Conservation (phyloP, 2,888 invertebrate species). For the Camptogramma bilineatum region DNA sequence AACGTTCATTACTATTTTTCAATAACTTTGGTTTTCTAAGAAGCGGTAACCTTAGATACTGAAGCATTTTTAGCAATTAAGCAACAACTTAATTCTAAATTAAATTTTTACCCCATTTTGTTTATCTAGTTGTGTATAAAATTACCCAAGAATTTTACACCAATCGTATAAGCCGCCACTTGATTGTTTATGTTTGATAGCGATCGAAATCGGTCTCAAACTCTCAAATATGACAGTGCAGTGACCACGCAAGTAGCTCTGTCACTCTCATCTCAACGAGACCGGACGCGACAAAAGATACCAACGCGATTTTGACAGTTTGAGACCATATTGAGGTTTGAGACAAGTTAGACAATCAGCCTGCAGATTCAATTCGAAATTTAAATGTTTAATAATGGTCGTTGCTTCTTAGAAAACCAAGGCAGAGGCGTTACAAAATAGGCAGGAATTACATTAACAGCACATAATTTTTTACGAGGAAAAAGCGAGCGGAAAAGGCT, state of each 20-base stretch:
- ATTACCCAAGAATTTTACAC: too few relatives aligned
- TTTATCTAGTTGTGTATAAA: too few relatives aligned
- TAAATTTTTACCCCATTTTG: too few relatives aligned
- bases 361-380: background rate
- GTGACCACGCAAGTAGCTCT: too few relatives aligned
- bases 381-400: background rate
- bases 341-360: too few relatives aligned
- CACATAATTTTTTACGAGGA: background rate
- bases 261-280: too few relatives aligned
- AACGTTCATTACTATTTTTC: background rate
- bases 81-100: background rate
- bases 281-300: too few relatives aligned
- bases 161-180: background rate
- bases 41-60: background rate
- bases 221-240: too few relatives aligned
- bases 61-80: background rate
- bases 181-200: too few relatives aligned
- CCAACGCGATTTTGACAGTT: too few relatives aligned
- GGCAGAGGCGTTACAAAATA: background rate
- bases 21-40: background rate
- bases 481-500: background rate
- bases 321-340: too few relatives aligned
- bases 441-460: background rate
- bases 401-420: conserved; percentile 1
- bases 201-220: too few relatives aligned